A percentile compares a stretch with the other conserved stretches of the same genome.
Conservation (phyloP, 1,140 invertebrate species). For the Trissolcus basalis region DNA sequence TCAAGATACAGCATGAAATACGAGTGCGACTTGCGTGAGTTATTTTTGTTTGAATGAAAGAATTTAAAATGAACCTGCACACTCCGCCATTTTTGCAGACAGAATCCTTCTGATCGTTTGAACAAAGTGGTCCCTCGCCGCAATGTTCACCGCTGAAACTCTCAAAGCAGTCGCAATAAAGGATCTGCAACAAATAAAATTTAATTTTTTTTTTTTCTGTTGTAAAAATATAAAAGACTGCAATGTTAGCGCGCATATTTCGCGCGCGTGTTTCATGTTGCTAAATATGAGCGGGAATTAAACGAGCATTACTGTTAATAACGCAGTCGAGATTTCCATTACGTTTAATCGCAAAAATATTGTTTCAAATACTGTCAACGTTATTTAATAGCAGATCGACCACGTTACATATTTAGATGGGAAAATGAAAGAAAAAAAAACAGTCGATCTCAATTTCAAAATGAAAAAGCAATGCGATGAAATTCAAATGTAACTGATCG, state of each 20-base stretch:
- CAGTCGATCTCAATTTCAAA: too few relatives aligned
- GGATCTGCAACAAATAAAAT: constrained; percentile 70
- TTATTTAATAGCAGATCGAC: too few relatives aligned
- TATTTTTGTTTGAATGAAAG: constrained; percentile 44
- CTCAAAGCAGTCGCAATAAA: constrained; percentile 85
- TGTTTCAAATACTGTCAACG: too few relatives aligned
- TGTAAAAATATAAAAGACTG: constrained; percentile 34
- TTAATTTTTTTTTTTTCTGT: constrained; percentile 48
- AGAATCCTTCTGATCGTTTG: constrained; percentile 77
- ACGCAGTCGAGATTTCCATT: too few relatives aligned
- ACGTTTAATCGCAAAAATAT: too few relatives aligned
- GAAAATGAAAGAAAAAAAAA: too few relatives aligned
- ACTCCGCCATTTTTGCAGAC: constrained; percentile 85
- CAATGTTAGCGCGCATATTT: constrained; percentile 20
- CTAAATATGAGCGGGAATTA: constrained; percentile 35
- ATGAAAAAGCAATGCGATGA: too few relatives aligned
- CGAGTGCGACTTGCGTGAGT: constrained; percentile 12
- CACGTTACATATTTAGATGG: too few relatives aligned
- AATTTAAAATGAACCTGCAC: constrained; percentile 80
- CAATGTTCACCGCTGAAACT: constrained; percentile 84
- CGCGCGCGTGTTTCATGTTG: constrained; percentile 22
- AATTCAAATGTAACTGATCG: too few relatives aligned
- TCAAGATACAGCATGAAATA: constrained; percentile 24
- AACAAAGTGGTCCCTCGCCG: constrained; percentile 83
- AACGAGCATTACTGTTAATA: background rate